Evolutionary conservation across 2,113 vertebrate species (phyloP).

Genomic region (Falcunculus frontatus): DNA sequence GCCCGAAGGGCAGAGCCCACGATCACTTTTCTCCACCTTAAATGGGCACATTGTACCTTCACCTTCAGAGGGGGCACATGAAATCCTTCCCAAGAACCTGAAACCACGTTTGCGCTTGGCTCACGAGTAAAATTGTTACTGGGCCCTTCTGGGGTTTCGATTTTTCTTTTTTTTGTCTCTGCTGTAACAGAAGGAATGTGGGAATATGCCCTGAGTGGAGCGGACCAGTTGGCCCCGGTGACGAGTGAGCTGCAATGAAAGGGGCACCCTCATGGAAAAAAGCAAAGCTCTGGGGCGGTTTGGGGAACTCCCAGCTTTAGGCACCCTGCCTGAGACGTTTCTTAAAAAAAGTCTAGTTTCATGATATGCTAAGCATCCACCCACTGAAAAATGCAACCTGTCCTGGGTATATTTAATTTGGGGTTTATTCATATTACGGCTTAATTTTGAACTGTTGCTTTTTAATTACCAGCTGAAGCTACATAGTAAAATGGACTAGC

Average conservation of each 20-base stretch:
- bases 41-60: constrained; percentile 41
- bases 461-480: constrained; percentile 64
- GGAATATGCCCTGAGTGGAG: neutral
- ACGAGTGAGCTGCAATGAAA: constrained; percentile 19
- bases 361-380: neutral
- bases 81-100: constrained; percentile 36
- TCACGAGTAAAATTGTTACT: neutral
- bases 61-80: neutral
- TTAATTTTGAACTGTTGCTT: constrained; percentile 56
- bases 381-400: neutral
- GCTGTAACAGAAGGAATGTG: constrained; percentile 42
- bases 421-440: constrained; percentile 48
- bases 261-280: neutral
- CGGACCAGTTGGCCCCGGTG: rapidly evolving
- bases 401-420: constrained; percentile 26
- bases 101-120: neutral
- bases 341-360: neutral
- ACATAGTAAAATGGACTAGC: constrained; percentile 50
- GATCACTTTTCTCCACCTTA: constrained; percentile 21
- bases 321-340: neutral
- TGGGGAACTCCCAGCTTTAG: neutral
- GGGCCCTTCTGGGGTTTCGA: neutral
- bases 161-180: constrained; percentile 34
- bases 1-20: neutral
- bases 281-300: neutral